phyloP scores from a whole-genome alignment of 1,140 invertebrate species.

The fruit fly (Drosophila melanogaster) region DNA sequence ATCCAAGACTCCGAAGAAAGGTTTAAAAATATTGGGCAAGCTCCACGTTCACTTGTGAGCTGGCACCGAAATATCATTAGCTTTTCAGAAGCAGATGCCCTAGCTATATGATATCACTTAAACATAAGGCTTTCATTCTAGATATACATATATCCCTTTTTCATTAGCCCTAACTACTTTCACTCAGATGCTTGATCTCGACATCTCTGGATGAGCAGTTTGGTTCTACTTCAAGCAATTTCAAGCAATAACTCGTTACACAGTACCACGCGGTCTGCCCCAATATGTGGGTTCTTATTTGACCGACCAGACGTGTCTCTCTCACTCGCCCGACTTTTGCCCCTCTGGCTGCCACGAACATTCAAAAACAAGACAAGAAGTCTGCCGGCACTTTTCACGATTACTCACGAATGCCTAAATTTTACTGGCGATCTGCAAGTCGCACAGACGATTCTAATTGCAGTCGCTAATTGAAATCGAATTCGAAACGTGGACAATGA shows the following conservation, averaged over 20 bases:
- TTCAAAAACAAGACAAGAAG: slow-evolving; percentile 42
- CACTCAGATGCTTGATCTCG: too few relatives aligned
- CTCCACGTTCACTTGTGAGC: slow-evolving; percentile 21
- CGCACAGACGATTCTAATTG: slow-evolving; percentile 5
- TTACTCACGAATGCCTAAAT: slow-evolving; percentile 32
- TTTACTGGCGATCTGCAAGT: not conserved
- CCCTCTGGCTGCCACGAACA: not conserved
- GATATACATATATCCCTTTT: too few relatives aligned
- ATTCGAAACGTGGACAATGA: not conserved
- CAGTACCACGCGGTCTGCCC: slow-evolving; percentile 13
- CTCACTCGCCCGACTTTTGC: not conserved
- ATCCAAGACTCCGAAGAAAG: slow-evolving; percentile 6
- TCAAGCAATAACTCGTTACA: not conserved
- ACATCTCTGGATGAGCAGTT: too few relatives aligned
- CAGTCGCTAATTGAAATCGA: slow-evolving; percentile 3
- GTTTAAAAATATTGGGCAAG: slow-evolving; percentile 2
- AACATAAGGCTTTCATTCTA: too few relatives aligned
- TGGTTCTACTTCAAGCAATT: too few relatives aligned
- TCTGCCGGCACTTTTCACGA: slow-evolving; percentile 32
- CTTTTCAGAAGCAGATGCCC: not conserved
- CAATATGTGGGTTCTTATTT: slow-evolving; percentile 5
- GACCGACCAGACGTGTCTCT: not conserved
- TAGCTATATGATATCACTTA: too few relatives aligned
- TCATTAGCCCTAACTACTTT: too few relatives aligned
- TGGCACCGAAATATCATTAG: slow-evolving; percentile 6